These are phyloP conservation scores for Hyposoter didymator DNA, from an alignment of 2,888 invertebrate genomes.

Conservation along the genomic window DNA sequence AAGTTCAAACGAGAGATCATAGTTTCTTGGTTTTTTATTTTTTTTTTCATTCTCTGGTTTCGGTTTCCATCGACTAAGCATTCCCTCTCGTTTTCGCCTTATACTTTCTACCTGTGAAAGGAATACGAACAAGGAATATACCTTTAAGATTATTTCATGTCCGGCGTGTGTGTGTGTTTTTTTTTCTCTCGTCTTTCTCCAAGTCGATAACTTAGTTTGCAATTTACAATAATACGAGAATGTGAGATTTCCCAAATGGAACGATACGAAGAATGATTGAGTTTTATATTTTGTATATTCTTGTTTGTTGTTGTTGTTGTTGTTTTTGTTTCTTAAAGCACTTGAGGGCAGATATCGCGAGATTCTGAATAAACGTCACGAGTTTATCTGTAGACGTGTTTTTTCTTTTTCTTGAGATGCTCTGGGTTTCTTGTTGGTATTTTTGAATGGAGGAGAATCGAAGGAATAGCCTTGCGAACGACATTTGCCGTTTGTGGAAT, in stretches of 20 bases:
- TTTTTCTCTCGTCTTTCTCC: slow-evolving; percentile 30
- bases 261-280: slow-evolving; percentile 76
- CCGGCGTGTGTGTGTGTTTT: slow-evolving; percentile 49
- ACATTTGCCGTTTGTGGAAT: neutral
- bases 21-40: no score
- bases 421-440: neutral
- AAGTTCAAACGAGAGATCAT: slow-evolving; percentile 21
- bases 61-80: slow-evolving; percentile 53
- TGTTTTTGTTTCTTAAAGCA: slow-evolving; percentile 77
- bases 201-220: neutral
- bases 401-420: neutral
- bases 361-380: slow-evolving; percentile 75
- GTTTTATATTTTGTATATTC: slow-evolving; percentile 63
- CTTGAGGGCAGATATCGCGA: slow-evolving; percentile 82
- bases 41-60: slow-evolving; percentile 5
- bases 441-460: neutral
- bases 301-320: slow-evolving; percentile 70
- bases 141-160: slow-evolving; percentile 56
- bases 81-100: slow-evolving; percentile 56
- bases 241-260: slow-evolving; percentile 57
- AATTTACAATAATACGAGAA: slow-evolving; percentile 56
- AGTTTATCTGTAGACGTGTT: slow-evolving; percentile 61
- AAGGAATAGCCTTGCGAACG: slow-evolving; percentile 29
- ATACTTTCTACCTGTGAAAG: slow-evolving; percentile 58
- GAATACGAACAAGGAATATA: slow-evolving; percentile 62